Evolutionary conservation across 2,113 vertebrate genomes (phyloP), one percentile per base, ranked within the genome.

Genomic region (Neolamprologus devosi): DNA sequence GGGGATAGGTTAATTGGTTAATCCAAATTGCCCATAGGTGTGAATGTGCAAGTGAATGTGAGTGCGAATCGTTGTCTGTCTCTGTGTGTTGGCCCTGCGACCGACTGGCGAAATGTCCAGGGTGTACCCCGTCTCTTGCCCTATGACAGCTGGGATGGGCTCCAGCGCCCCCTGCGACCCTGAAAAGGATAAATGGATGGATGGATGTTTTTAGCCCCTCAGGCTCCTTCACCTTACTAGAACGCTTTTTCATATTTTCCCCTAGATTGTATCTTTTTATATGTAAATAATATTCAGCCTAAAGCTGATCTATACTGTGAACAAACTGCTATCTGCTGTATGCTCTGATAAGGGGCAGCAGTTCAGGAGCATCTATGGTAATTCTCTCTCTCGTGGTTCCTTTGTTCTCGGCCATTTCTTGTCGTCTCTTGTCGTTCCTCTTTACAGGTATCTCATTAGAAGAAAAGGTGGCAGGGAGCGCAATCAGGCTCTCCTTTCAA

Each of bases 371-470:
- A 6, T 81, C 83, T 87, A 21, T 83, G 86, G 35, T 90, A 83
- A 93, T 86, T 89, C 84, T 73, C 86, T 85, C 81, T 68, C 83
- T n/a, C 21, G 57, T 80, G 63, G 58, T 83, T 70, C 55, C 87
- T 93, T 88, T 91, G 90, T 92, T 90, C 90, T 89, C 54, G 23
- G 37, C 78, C 51, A 60, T 65, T 81, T 88, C 88, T 89, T 86
- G 70, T 80, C 87, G 28, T 88, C 84, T 87, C 90, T 85, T 82
- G 80, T 85, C 81, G 73, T 87, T 79, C 73, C 85, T 87, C 83
- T 90, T 94, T 83, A 84, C 49, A 91, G 88, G 93, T 86, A 83
- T 90, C 91, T 95, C 83, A 88, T 96, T 95, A 93, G 86, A 89
- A 84, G 86, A 37, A 70, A 40, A 80, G 91, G 92, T 82, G 89